phyloP scores from a whole-genome alignment of 2,113 vertebrate genomes.

The Sinocyclocheilus anophthalmus region DNA sequence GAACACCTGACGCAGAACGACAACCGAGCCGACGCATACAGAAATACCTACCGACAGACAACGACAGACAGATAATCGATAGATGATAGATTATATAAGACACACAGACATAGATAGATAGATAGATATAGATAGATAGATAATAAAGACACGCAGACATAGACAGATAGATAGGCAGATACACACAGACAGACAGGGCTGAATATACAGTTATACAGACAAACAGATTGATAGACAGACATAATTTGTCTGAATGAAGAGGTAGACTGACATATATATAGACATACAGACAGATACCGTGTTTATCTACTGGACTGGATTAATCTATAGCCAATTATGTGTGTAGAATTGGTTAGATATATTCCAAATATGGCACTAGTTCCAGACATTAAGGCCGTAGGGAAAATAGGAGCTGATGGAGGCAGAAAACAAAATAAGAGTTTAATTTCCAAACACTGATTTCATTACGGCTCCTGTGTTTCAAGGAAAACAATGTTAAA shows the following conservation, averaged over 20 bases:
- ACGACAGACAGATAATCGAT: not conserved
- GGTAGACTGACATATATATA: not conserved
- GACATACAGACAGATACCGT: not conserved
- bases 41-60: no score
- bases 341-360: not conserved
- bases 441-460: conserved; percentile 55
- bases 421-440: conserved; percentile 35
- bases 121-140: not conserved
- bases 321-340: not conserved
- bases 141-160: no score
- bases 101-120: not conserved
- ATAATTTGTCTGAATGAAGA: not conserved
- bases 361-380: not conserved
- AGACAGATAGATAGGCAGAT: no score
- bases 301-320: not conserved
- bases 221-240: not conserved
- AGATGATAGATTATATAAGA: not conserved
- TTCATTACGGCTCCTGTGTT: conserved; percentile 51
- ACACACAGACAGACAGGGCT: no score
- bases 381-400: not conserved
- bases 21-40: not conserved
- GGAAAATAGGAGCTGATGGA: conserved; percentile 16
- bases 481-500: conserved; percentile 47
- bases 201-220: not conserved
- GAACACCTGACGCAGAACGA: not conserved